Evolutionary conservation across 2,888 invertebrate genomes (phyloP).

Genomic region (Diabrotica balteata): DNA sequence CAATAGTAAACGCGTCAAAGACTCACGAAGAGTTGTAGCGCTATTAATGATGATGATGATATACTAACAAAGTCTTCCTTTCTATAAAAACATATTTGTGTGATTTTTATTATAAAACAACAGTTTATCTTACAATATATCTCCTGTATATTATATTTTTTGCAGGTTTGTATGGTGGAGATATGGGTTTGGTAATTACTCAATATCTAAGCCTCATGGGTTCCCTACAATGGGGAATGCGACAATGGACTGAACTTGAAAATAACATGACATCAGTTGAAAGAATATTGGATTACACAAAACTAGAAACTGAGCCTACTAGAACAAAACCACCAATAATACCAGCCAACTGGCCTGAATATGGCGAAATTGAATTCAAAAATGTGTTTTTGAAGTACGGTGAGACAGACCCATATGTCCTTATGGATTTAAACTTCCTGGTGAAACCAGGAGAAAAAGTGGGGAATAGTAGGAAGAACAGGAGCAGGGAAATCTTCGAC

Average conservation of each 20-base stretch:
- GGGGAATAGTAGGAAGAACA: conserved; percentile 83
- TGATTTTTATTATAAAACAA: too few species aligned
- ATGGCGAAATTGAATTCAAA: conserved; percentile 73
- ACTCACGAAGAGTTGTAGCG: too few species aligned
- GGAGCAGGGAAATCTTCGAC: conserved; percentile 85
- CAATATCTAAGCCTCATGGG: conserved; percentile 77
- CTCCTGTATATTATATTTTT: neutral
- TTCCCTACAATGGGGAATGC: conserved; percentile 68
- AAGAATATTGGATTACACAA: conserved; percentile 50
- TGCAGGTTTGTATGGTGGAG: conserved; percentile 69
- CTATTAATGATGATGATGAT: too few species aligned
- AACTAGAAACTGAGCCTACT: conserved; percentile 48
- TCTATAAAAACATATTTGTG: too few species aligned
- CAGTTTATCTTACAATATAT: too few species aligned
- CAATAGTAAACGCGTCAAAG: too few species aligned
- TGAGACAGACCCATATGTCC: conserved; percentile 74
- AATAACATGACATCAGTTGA: conserved; percentile 64
- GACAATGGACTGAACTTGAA: conserved; percentile 84
- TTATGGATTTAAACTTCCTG: conserved; percentile 73
- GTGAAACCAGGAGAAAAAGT: conserved; percentile 77
- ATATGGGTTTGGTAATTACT: conserved; percentile 81
- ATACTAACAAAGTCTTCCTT: too few species aligned
- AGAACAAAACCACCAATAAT: conserved; percentile 55
- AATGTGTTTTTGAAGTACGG: conserved; percentile 77
- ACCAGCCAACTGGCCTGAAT: conserved; percentile 74